These are phyloP conservation scores for Keiferia lycopersicella DNA, from an alignment of 2,888 invertebrate species.

Conservation along the genomic window DNA sequence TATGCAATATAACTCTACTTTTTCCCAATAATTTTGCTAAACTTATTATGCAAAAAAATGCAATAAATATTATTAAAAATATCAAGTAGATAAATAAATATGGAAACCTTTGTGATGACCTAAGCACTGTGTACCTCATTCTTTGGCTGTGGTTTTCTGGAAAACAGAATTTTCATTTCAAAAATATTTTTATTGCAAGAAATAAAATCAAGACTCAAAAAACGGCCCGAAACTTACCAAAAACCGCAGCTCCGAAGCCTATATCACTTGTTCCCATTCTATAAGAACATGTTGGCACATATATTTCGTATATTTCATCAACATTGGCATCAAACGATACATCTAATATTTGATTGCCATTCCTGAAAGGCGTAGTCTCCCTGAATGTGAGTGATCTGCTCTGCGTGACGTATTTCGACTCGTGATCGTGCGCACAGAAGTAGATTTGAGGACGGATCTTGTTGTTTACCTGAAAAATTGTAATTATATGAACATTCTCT, in stretches of 20 bases:
- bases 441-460: conserved; percentile 72
- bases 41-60: conserved; percentile 1
- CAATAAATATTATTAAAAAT: conserved; percentile 41
- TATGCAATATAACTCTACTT: neutral
- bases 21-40: conserved; percentile 2
- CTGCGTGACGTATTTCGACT: conserved; percentile 81
- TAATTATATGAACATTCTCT: neutral
- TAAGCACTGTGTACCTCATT: conserved; percentile 87
- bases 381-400: conserved; percentile 48
- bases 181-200: neutral
- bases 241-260: conserved; percentile 91
- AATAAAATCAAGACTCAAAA: neutral
- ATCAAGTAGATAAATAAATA: conserved; percentile 81
- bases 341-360: conserved; percentile 47
- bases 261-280: conserved; percentile 95
- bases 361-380: conserved; percentile 43
- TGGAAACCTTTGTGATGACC: conserved; percentile 87
- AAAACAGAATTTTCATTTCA: conserved; percentile 45
- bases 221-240: conserved; percentile 79
- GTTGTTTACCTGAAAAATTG: conserved; percentile 83
- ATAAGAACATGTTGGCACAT: conserved; percentile 97
- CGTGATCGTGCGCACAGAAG: conserved; percentile 86
- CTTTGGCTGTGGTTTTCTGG: conserved; percentile 81
- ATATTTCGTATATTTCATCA: conserved; percentile 85
- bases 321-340: conserved; percentile 40